Conservation (phyloP, 2,113 vertebrate genomes). For the Nestor notabilis region DNA sequence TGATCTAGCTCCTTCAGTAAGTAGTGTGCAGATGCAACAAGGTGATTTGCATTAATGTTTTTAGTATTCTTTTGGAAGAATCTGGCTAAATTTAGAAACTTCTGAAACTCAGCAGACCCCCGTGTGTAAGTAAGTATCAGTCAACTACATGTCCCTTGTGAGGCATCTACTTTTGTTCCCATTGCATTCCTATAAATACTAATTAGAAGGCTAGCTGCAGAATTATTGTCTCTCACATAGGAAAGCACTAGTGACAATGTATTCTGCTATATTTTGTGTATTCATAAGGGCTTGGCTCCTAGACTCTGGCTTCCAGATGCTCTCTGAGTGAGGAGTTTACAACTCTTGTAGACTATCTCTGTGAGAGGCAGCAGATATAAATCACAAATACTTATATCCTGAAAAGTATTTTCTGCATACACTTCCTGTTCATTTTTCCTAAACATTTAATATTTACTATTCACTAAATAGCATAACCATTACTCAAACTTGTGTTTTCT, state of each 20-base stretch:
- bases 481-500: neutral
- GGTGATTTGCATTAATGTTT: neutral
- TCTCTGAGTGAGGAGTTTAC: neutral
- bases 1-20: neutral
- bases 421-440: neutral
- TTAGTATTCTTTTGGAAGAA: neutral
- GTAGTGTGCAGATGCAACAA: neutral
- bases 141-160: neutral
- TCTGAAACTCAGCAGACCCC: neutral
- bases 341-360: neutral
- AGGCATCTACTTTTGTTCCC: neutral
- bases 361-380: neutral
- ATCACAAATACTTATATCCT: neutral
- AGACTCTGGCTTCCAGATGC: neutral
- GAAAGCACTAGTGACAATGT: neutral
- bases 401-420: neutral
- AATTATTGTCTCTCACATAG: neutral
- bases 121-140: neutral
- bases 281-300: neutral
- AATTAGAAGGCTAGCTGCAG: fast-evolving
- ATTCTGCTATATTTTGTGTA: neutral
- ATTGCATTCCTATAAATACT: neutral
- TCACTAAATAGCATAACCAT: neutral
- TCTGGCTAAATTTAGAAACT: neutral
- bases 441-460: neutral